phyloP scores from a whole-genome alignment of 2,888 invertebrate species.

The Lysandra bellargus region DNA sequence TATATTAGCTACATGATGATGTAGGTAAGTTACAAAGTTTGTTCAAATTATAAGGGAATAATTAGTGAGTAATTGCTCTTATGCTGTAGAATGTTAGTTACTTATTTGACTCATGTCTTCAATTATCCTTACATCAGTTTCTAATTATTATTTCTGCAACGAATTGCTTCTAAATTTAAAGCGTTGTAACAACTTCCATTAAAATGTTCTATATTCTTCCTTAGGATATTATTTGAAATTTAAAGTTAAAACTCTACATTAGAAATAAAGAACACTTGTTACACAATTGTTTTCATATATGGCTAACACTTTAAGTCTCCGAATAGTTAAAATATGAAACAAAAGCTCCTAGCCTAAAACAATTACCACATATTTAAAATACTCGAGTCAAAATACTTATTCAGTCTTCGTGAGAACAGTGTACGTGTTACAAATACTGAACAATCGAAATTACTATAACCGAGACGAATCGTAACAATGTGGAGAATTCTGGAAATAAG shows the following conservation, averaged over 20 bases:
- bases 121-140: too few species aligned
- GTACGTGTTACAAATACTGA: constrained; percentile 71
- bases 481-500: constrained; percentile 33
- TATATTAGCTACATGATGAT: too few species aligned
- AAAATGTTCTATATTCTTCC: too few species aligned
- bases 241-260: neutral
- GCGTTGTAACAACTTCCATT: too few species aligned
- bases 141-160: too few species aligned
- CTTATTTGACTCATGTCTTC: too few species aligned
- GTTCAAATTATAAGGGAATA: too few species aligned
- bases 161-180: too few species aligned
- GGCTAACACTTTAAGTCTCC: neutral
- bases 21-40: too few species aligned
- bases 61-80: too few species aligned
- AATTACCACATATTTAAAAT: constrained; percentile 12
- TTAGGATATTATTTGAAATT: too few species aligned
- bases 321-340: neutral
- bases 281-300: neutral
- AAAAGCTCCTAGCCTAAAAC: neutral
- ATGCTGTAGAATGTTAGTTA: too few species aligned
- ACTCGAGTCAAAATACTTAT: constrained; percentile 49
- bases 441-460: constrained; percentile 54
- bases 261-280: neutral
- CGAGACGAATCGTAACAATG: constrained; percentile 41
- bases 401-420: constrained; percentile 65